These are phyloP conservation scores for Xestia xanthographa DNA, from an alignment of 2,888 invertebrate species.

Conservation along the genomic window DNA sequence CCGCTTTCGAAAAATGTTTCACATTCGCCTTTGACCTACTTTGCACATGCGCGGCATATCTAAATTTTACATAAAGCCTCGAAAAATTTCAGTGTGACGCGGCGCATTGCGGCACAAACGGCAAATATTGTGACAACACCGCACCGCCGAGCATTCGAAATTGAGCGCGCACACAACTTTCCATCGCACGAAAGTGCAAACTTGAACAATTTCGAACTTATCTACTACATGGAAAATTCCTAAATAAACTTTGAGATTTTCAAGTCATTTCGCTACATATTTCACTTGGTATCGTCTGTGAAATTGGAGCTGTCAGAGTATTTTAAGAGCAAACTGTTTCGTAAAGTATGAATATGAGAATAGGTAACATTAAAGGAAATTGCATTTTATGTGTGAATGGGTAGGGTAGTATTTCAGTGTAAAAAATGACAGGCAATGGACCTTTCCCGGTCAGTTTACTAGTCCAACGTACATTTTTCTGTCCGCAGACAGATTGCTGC, in stretches of 20 bases:
- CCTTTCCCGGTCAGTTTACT: slow-evolving; percentile 47
- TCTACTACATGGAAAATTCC: slow-evolving; percentile 62
- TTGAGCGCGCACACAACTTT: slow-evolving; percentile 62
- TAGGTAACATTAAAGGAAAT: slow-evolving; percentile 40
- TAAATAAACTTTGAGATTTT: slow-evolving; percentile 66
- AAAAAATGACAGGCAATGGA: slow-evolving; percentile 37
- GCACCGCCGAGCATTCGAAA: slow-evolving; percentile 62
- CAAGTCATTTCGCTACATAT: slow-evolving; percentile 61
- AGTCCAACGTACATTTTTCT: slow-evolving; percentile 49
- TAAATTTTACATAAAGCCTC: slow-evolving; percentile 72
- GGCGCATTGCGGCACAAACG: slow-evolving; percentile 74
- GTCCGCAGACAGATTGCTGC: slow-evolving; percentile 59
- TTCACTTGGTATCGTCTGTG: slow-evolving; percentile 48
- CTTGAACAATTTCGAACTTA: slow-evolving; percentile 65
- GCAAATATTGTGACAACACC: slow-evolving; percentile 76
- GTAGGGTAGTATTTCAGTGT: slow-evolving; percentile 38
- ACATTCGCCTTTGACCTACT: slow-evolving; percentile 67
- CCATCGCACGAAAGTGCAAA: slow-evolving; percentile 58
- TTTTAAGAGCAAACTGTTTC: slow-evolving; percentile 29
- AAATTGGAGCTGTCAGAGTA: slow-evolving; percentile 45
- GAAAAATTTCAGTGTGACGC: slow-evolving; percentile 74
- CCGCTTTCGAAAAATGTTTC: slow-evolving; percentile 63
- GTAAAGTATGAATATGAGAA: slow-evolving; percentile 17
- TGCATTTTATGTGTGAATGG: slow-evolving; percentile 22
- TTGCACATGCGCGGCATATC: slow-evolving; percentile 68